These are phyloP conservation scores for Notarius quadriscutis DNA, from an alignment of 2,113 vertebrate species.

Conservation along the genomic window DNA sequence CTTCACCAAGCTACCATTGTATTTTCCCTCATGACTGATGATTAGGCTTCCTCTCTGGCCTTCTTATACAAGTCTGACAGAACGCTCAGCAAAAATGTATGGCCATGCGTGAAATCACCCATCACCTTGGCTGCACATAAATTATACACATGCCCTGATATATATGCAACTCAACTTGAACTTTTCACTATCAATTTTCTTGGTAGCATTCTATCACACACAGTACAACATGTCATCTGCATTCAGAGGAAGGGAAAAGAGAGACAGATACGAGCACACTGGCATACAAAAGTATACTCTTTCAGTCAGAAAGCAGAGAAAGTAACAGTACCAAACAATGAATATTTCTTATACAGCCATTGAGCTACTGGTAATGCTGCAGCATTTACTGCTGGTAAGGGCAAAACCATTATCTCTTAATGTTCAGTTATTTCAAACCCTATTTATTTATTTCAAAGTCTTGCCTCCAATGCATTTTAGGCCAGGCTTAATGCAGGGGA, in stretches of 20 bases:
- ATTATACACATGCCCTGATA: constrained; percentile 47
- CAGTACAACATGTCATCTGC: constrained; percentile 18
- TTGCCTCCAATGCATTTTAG: constrained; percentile 55
- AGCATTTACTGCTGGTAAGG: constrained; percentile 7
- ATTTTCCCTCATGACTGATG: background rate
- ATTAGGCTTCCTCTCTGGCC: background rate
- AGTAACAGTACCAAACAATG: background rate
- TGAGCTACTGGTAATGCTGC: background rate
- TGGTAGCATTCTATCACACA: constrained; percentile 1
- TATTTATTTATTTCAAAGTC: constrained; percentile 57
- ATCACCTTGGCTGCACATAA: constrained; percentile 39
- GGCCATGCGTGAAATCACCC: constrained; percentile 44
- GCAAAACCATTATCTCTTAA: constrained; percentile 44
- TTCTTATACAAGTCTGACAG: background rate
- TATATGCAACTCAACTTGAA: constrained; percentile 11
- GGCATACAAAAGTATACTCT: background rate
- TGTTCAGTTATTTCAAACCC: constrained; percentile 52
- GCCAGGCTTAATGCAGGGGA: constrained; percentile 52
- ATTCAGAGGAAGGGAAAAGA: background rate
- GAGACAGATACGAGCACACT: background rate
- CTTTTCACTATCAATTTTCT: constrained; percentile 24
- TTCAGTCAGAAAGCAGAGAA: constrained; percentile 23
- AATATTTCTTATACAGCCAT: background rate
- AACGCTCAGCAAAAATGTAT: constrained; percentile 30
- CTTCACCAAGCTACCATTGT: background rate